Evolutionary conservation across 2,797 vertebrate genomes (phyloP), one percentile per base, ranked within the genome.

Genomic region (Octomys mimax): DNA sequence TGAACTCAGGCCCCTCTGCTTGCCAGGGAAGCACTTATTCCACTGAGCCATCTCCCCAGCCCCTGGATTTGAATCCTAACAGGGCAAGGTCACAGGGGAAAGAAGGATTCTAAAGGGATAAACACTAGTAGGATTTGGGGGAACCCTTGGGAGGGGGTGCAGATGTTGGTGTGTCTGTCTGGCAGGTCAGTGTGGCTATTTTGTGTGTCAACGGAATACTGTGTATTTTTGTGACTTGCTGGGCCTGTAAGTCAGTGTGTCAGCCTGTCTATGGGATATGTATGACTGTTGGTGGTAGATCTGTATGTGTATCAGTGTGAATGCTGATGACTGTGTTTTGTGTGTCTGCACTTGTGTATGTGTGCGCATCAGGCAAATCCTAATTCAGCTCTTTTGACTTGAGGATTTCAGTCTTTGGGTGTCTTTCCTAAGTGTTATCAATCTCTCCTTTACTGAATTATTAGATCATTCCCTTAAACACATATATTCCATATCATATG

Each of bases 361-460:
- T 42, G 54, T 39, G 19, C 31, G 24, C 18, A 3, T 61, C 21
- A 54, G 78, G 61, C 46, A n/a, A 52, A 46, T 12, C 22, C 68
- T 79, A 86, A 90, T 68, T 59, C 6, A 33, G 33, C 57, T 81
- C 31, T 84, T 6, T 39, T 36, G 6, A 86, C 46, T 82, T 49
- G 19, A 95, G 80, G 57, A 85, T 62, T 94, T 92, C 59, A 13
- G 49, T 84, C 64, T 71, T 91, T 11, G 36, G 68, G 57, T 42
- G 75, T 85, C 75, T 84, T 71, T 91, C 89, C 71, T 73, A 49
- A 88, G 42, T 8, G 46, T 42, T 52, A 59, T 88, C 82, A 87
- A 28, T 88, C 57, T 94, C 49, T 75, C 36, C 19, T 84, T 70
- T 79, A 28, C 6, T 39, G 19, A 89, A 39, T 24, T 36, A n/a